These are phyloP conservation scores for Chloroclysta siterata DNA, from an alignment of 2,888 invertebrate species.

Conservation along the genomic window DNA sequence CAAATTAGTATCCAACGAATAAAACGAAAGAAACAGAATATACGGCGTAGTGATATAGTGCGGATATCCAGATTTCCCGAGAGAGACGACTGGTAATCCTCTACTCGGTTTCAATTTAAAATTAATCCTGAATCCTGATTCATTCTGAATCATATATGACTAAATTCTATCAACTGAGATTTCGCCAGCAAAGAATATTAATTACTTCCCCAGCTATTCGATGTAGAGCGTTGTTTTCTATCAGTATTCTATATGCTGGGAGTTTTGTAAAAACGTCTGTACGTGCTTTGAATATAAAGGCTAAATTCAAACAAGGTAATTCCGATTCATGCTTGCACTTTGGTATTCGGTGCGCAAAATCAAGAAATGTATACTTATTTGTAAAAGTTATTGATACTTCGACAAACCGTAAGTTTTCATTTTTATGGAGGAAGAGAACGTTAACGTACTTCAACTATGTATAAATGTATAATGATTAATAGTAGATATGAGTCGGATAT, in stretches of 20 bases:
- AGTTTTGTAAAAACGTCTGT: slow-evolving; percentile 30
- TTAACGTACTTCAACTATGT: too few species aligned
- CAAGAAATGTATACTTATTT: slow-evolving; percentile 11
- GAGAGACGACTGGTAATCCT: slow-evolving; percentile 50
- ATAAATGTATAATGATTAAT: too few species aligned
- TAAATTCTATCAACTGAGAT: slow-evolving; percentile 21
- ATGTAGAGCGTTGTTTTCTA: slow-evolving; percentile 14
- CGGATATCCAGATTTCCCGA: slow-evolving; percentile 55
- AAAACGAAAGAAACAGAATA: slow-evolving; percentile 40
- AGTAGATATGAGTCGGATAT: too few species aligned
- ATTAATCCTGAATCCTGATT: slow-evolving; percentile 52
- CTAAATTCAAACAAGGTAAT: slow-evolving; percentile 22
- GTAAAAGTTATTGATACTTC: slow-evolving; percentile 12
- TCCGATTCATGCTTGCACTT: slow-evolving; percentile 16
- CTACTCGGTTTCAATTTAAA: slow-evolving; percentile 57
- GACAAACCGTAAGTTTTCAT: slow-evolving; percentile 3
- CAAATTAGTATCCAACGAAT: slow-evolving; percentile 25
- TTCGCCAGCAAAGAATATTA: slow-evolving; percentile 23
- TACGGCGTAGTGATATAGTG: slow-evolving; percentile 47
- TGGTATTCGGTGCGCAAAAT: slow-evolving; percentile 22
- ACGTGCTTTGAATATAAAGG: slow-evolving; percentile 30
- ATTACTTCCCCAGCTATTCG: slow-evolving; percentile 13
- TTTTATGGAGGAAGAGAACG: too few species aligned
- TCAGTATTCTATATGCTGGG: slow-evolving; percentile 28
- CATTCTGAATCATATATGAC: slow-evolving; percentile 42